Evolutionary conservation across 1,140 invertebrate genomes (phyloP).

Genomic region (Cherax quadricarinatus): DNA sequence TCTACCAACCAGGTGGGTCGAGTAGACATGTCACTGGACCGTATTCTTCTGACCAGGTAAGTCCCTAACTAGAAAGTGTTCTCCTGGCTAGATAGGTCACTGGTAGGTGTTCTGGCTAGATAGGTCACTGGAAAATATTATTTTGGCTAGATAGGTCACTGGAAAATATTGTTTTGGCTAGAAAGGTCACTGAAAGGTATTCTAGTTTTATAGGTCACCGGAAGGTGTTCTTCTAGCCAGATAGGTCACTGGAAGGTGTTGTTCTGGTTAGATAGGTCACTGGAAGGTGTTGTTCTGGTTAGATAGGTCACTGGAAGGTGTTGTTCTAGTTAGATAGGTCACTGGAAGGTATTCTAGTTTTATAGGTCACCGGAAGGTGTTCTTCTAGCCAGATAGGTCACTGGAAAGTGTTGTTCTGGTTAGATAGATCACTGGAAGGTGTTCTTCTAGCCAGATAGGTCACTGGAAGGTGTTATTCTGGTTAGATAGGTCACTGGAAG

Average conservation of each 20-base stretch:
- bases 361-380: background rate
- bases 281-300: background rate
- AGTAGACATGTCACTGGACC: background rate
- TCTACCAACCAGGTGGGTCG: conserved; percentile 67
- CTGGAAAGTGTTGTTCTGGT: background rate
- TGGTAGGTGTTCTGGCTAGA: background rate
- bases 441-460: background rate
- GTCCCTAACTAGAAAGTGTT: background rate
- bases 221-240: background rate
- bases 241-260: background rate
- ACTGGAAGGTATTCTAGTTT: background rate
- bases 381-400: background rate
- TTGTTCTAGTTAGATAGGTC: background rate
- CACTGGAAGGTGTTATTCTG: background rate
- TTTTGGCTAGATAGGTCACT: background rate
- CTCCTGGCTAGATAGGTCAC: background rate
- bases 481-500: background rate
- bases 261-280: background rate
- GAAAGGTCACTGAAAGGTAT: background rate
- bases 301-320: background rate
- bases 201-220: background rate
- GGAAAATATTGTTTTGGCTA: background rate
- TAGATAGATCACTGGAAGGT: background rate
- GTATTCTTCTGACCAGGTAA: background rate
- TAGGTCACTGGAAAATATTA: background rate